Conservation (phyloP, 2,797 vertebrate genomes). For the Cichlasoma orientale region DNA sequence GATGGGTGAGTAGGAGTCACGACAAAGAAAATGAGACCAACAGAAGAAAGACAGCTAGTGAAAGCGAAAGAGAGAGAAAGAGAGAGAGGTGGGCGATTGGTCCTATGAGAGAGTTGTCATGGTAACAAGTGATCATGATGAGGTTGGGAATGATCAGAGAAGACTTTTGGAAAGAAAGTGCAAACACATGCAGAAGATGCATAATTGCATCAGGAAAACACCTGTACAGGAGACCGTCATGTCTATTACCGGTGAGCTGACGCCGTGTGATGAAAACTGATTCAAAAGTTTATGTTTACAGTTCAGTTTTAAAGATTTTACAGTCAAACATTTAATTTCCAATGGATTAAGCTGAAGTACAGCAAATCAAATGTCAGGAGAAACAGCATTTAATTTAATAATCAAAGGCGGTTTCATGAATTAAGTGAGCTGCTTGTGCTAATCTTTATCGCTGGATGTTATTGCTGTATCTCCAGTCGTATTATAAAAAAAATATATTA, state of each 20-base stretch:
- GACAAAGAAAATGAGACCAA: slow-evolving; percentile 61
- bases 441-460: neutral
- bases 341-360: neutral
- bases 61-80: slow-evolving; percentile 46
- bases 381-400: slow-evolving; percentile 22
- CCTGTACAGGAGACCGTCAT: neutral
- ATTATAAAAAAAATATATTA: neutral
- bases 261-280: neutral
- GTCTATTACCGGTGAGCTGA: neutral
- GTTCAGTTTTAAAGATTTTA: slow-evolving; percentile 5
- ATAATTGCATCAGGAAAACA: slow-evolving; percentile 32
- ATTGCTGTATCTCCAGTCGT: neutral
- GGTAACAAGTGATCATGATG: slow-evolving; percentile 80
- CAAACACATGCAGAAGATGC: slow-evolving; percentile 40
- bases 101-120: slow-evolving; percentile 79
- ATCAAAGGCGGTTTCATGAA: slow-evolving; percentile 17
- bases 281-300: slow-evolving; percentile 4
- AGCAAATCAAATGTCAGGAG: slow-evolving; percentile 10
- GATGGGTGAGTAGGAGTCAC: slow-evolving; percentile 63
- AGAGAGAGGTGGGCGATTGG: slow-evolving; percentile 77
- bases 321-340: slow-evolving; percentile 13
- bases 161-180: slow-evolving; percentile 66
- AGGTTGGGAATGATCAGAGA: slow-evolving; percentile 67
- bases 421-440: slow-evolving; percentile 11
- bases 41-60: slow-evolving; percentile 52